Conservation (phyloP, 2,888 invertebrate species). For the Plebejus melissa region DNA sequence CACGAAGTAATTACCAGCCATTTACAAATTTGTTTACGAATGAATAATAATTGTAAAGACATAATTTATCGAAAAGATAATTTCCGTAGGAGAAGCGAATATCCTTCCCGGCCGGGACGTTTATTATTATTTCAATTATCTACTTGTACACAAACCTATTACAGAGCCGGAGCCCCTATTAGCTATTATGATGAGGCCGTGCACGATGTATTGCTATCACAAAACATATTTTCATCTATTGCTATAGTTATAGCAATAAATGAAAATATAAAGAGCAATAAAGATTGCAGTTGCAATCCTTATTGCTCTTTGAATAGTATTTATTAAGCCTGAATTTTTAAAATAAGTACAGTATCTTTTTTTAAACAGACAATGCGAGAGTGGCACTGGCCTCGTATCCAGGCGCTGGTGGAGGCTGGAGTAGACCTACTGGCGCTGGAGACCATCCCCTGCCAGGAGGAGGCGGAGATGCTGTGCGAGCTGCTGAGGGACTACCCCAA, state of each 20-base stretch:
- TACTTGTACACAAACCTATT: background rate
- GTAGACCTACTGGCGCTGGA: conserved; percentile 93
- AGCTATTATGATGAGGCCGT: background rate
- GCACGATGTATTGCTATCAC: background rate
- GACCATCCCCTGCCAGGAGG: conserved; percentile 92
- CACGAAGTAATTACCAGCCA: background rate
- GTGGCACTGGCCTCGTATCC: conserved; percentile 92
- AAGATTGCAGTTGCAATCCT: no score
- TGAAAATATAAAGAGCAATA: no score
- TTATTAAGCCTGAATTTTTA: background rate
- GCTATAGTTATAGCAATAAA: no score
- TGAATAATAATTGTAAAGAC: background rate
- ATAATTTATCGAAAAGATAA: conserved; percentile 17
- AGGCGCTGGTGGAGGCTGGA: conserved; percentile 87
- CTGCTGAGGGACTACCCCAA: conserved; percentile 88
- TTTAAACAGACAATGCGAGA: conserved; percentile 80
- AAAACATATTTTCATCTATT: no score
- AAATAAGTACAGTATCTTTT: background rate
- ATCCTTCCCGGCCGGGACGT: conserved; percentile 13
- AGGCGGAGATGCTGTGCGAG: conserved; percentile 90
- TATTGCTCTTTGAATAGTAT: background rate
- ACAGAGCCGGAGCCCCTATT: background rate
- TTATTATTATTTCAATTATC: conserved; percentile 8
- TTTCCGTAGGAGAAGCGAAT: conserved; percentile 15
- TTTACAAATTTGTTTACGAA: conserved; percentile 11